Evolutionary conservation across 2,888 invertebrate genomes (phyloP).

Genomic region (Apodemia duryi): DNA sequence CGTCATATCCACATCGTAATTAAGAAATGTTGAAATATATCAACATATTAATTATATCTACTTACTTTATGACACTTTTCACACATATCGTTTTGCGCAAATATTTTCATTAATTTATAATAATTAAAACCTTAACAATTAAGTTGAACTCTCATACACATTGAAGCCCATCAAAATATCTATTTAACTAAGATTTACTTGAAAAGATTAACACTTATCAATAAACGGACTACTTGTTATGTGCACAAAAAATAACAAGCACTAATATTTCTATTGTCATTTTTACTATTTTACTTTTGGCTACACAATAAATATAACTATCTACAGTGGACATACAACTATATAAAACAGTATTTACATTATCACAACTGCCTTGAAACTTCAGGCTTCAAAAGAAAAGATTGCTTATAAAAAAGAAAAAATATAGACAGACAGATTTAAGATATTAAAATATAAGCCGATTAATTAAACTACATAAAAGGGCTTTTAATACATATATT

Average conservation of each 20-base stretch:
- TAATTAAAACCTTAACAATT: background rate
- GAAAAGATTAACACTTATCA: conserved; percentile 6
- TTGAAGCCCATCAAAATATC: conserved; percentile 4
- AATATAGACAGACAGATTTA: too few species aligned
- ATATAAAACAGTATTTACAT: conserved; percentile 29
- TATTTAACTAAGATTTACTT: background rate
- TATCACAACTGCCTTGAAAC: conserved; percentile 39
- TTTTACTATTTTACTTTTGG: conserved; percentile 24
- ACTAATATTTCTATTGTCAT: conserved; percentile 32
- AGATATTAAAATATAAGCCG: too few species aligned
- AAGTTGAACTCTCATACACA: background rate
- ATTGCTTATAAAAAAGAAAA: too few species aligned
- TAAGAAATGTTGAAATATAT: background rate
- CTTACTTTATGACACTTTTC: background rate
- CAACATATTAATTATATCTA: too few species aligned
- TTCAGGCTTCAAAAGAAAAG: too few species aligned
- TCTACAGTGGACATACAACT: background rate
- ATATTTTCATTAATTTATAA: background rate
- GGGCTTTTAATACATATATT: too few species aligned
- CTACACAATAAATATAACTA: conserved; percentile 16
- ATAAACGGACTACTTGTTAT: conserved; percentile 9
- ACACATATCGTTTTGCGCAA: background rate
- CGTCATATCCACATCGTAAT: background rate
- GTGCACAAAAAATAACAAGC: conserved; percentile 12
- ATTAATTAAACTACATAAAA: too few species aligned